phyloP scores from a whole-genome alignment of 2,888 invertebrate species.

The Tortricodes alternella region DNA sequence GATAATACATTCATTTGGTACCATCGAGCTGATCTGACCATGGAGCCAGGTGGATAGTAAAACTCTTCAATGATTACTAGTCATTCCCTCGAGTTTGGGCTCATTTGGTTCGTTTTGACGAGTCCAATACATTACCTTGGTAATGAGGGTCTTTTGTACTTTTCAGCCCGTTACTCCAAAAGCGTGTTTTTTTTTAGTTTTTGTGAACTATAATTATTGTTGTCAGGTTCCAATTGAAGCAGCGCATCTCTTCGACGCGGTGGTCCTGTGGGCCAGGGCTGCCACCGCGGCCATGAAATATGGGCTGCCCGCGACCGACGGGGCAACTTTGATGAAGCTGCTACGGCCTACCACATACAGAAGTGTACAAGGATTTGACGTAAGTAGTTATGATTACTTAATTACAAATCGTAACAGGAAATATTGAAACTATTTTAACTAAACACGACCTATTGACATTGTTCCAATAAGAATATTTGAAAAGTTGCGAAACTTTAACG shows the following conservation, averaged over 20 bases:
- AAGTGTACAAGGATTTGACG: slow-evolving; percentile 91
- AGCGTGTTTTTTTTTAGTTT: not conserved
- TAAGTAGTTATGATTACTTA: slow-evolving; percentile 62
- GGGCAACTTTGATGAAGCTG: slow-evolving; percentile 88
- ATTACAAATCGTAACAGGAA: not conserved
- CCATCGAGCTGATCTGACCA: too few species aligned
- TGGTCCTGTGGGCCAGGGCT: slow-evolving; percentile 92
- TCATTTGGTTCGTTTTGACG: too few species aligned
- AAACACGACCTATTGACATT: too few species aligned
- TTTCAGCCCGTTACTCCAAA: not conserved
- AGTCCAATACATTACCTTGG: too few species aligned
- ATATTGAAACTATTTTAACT: not conserved
- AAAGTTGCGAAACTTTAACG: too few species aligned
- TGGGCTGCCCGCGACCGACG: slow-evolving; percentile 88
- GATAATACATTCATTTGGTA: too few species aligned
- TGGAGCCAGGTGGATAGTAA: too few species aligned
- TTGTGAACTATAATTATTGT: not conserved
- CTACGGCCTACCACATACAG: slow-evolving; percentile 90
- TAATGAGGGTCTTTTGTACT: too few species aligned
- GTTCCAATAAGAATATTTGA: too few species aligned
- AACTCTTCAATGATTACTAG: too few species aligned
- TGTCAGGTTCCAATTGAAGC: slow-evolving; percentile 90
- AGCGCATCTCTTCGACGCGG: slow-evolving; percentile 93
- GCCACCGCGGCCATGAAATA: slow-evolving; percentile 87
- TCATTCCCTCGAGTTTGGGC: too few species aligned